Conservation (phyloP, 64 coral and sea anemone species). For the Stylophora pistillata region DNA sequence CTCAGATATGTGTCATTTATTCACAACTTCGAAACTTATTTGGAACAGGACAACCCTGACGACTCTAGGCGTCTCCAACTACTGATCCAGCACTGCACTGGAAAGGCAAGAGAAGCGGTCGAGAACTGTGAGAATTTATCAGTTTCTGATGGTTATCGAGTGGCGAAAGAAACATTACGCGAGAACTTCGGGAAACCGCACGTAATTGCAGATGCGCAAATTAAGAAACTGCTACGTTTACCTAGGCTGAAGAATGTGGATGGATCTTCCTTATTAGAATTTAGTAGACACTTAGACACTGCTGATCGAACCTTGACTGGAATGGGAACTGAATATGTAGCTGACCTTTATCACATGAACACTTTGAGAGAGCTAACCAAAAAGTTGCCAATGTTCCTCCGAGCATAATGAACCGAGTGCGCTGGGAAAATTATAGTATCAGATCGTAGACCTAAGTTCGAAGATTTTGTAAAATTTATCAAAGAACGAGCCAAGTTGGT, state of each 20-base stretch:
- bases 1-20: slow-evolving; percentile 9
- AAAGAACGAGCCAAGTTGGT: too few species aligned
- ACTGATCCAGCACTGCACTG: slow-evolving; percentile 12
- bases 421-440: slow-evolving; percentile 62
- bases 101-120: background rate
- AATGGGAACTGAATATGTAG: slow-evolving; percentile 54
- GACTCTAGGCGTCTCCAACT: background rate
- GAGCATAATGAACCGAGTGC: slow-evolving; percentile 65
- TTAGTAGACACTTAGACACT: too few species aligned
- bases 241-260: slow-evolving; percentile 37
- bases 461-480: slow-evolving; percentile 54
- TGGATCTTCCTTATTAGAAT: slow-evolving; percentile 42
- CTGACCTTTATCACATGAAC: slow-evolving; percentile 60
- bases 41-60: slow-evolving; percentile 23
- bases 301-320: slow-evolving; percentile 41
- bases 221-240: slow-evolving; percentile 42
- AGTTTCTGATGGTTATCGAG: slow-evolving; percentile 30
- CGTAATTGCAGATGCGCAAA: slow-evolving; percentile 41
- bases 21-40: slow-evolving; percentile 31
- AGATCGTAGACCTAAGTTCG: slow-evolving; percentile 47
- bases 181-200: slow-evolving; percentile 79
- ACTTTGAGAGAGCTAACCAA: slow-evolving; percentile 55
- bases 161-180: slow-evolving; percentile 52
- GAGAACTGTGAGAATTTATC: slow-evolving; percentile 61
- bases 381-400: slow-evolving; percentile 67